These are phyloP conservation scores for Thymallus thymallus DNA, from an alignment of 2,113 vertebrate genomes.

Conservation along the genomic window DNA sequence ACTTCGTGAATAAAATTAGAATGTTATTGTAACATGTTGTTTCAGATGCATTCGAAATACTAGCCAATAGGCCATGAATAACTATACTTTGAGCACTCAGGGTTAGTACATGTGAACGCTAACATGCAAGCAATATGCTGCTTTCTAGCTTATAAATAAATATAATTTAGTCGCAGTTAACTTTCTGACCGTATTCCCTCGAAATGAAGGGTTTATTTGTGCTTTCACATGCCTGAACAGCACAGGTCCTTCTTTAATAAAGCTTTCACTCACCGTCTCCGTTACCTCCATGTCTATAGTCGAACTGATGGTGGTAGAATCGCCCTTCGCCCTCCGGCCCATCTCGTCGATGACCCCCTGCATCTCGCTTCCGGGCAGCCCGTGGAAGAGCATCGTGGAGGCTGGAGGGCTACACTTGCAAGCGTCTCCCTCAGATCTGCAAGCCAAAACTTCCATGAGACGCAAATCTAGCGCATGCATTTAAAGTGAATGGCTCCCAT, in stretches of 20 bases:
- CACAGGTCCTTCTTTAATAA: neutral
- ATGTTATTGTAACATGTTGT: too few species aligned
- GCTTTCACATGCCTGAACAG: neutral
- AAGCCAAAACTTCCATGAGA: slow-evolving; percentile 84
- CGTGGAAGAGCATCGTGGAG: slow-evolving; percentile 95
- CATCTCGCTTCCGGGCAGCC: slow-evolving; percentile 94
- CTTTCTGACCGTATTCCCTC: too few species aligned
- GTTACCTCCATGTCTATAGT: slow-evolving; percentile 97
- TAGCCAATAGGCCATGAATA: too few species aligned
- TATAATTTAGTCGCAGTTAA: too few species aligned
- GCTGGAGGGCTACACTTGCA: slow-evolving; percentile 74
- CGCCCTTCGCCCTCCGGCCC: slow-evolving; percentile 93
- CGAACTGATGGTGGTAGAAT: slow-evolving; percentile 94
- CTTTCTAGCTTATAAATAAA: too few species aligned
- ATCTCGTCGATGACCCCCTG: slow-evolving; percentile 97
- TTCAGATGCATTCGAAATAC: too few species aligned
- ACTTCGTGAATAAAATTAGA: too few species aligned
- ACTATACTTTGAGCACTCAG: too few species aligned
- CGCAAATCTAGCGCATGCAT: slow-evolving; percentile 68
- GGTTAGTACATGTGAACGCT: too few species aligned
- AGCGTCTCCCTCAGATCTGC: slow-evolving; percentile 76
- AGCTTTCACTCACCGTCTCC: slow-evolving; percentile 85
- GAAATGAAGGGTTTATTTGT: too few species aligned
- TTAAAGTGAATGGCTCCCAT: neutral
- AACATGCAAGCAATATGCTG: too few species aligned